Base-by-base conservation (phyloP, 2,888 invertebrate genomes). In the Cabera pusaria region DNA sequence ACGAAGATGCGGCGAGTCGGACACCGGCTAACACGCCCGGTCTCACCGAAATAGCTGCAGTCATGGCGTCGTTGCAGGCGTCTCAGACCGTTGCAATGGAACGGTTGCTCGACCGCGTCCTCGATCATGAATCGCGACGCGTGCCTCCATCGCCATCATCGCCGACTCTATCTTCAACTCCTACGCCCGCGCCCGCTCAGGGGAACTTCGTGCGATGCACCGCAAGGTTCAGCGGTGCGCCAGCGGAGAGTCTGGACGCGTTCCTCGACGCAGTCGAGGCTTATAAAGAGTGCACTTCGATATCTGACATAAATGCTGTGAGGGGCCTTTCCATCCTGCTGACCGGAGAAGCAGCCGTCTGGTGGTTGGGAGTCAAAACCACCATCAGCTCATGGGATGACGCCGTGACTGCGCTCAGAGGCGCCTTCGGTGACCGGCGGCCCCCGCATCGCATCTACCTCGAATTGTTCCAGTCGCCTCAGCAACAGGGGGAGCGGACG, bases 381-480 rank as follows among this genome's bases (percentile, higher is more conserved):
- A n/a, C 6, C 6, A 20, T 20, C 3, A 7, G 7, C 7, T 1
- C 7, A 7, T 20, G 7, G 20, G 2, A 2, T 1, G 6, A 20
- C 2, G 20, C 20, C 6, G 7, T 7, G 5, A 1, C 6, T 1
- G 7, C 6, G 2, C 5, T 20, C 1, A 7, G 18, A 2, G 19
- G 27, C 19, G 19, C 27, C 9, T 27, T 10, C 19, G 27, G 27
- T 3, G 27, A 27, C 11, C 27, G 27, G 9, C 27, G 27, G n/a
- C 27, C 27, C 10, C 27, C 27, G 2, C 27, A 27, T 14, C 16
- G 19, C 1, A 27, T 27, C 2, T 27, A 27, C 6, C 6, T 27
- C 1, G 10, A 27, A 18, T 10, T 27, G 10, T 27, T 27, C 7
- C 6, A 18, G 3, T 9, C 18, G 1, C 18, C 16, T 2, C 27